These are phyloP conservation scores for Melanerpes aurifrons DNA, from an alignment of 2,113 vertebrate genomes.

Conservation along the genomic window DNA sequence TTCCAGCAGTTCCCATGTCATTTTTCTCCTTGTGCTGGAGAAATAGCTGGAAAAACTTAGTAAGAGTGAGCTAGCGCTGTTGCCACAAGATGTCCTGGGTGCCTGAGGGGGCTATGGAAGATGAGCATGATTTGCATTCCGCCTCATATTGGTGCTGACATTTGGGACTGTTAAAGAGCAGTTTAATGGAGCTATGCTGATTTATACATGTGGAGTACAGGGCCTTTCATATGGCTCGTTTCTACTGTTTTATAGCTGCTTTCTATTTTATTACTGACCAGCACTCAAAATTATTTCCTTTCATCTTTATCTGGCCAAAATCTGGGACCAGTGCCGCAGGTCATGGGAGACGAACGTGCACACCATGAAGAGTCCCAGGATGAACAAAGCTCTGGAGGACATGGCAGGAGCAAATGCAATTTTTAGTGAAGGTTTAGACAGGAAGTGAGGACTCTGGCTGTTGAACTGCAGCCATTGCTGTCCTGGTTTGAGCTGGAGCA, in stretches of 20 bases:
- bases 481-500: too few species aligned
- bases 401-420: fast-evolving
- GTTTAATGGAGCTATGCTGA: not conserved
- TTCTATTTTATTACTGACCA: not conserved
- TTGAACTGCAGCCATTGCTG: not conserved
- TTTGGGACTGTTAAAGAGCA: not conserved
- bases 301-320: not conserved
- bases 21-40: not conserved
- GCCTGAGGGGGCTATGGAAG: not conserved
- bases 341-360: fast-evolving
- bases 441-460: fast-evolving
- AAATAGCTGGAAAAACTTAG: not conserved
- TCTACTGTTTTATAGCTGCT: not conserved
- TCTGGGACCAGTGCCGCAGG: fast-evolving
- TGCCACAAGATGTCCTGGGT: not conserved
- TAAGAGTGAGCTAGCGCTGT: not conserved
- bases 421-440: not conserved
- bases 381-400: not conserved
- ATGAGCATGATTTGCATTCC: not conserved
- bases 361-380: fast-evolving
- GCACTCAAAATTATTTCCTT: not conserved
- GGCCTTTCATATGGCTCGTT: not conserved
- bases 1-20: not conserved
- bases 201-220: not conserved
- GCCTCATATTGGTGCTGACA: not conserved